phyloP scores from a whole-genome alignment of 2,113 vertebrate genomes.

The Lanius ludovicianus region DNA sequence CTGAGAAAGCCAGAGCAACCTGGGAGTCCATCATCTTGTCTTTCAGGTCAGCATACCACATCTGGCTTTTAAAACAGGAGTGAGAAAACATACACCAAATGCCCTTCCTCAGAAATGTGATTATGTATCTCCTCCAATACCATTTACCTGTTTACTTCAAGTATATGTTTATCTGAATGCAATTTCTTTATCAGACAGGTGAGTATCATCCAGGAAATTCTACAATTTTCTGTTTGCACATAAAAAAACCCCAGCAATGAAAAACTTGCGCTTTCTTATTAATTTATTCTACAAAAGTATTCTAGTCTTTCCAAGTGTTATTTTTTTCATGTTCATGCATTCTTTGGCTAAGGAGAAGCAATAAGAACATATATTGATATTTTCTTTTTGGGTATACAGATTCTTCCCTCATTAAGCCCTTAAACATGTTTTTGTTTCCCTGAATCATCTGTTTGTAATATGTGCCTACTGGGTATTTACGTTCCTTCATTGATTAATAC shows the following conservation, averaged over 20 bases:
- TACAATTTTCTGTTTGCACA: not conserved
- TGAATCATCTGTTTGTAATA: not conserved
- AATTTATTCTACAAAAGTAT: not conserved
- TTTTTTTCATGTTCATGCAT: not conserved
- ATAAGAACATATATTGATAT: not conserved
- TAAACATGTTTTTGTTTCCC: not conserved
- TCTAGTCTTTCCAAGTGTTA: not conserved
- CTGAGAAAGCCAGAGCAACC: not conserved
- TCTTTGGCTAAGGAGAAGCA: not conserved
- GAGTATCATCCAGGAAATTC: not conserved
- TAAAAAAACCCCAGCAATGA: not conserved
- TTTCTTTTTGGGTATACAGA: not conserved
- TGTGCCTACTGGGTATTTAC: not conserved
- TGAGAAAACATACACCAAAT: not conserved
- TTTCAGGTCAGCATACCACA: not conserved
- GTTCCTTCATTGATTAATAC: not conserved
- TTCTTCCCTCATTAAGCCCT: not conserved
- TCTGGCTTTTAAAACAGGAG: not conserved
- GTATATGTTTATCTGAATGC: not conserved
- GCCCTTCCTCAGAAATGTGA: not conserved
- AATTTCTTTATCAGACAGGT: not conserved
- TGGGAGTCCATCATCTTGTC: not conserved
- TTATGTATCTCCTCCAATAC: not conserved
- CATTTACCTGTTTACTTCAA: not conserved
- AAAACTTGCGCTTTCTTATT: not conserved